These are phyloP conservation scores for Myripristis jacobus DNA, from an alignment of 2,797 vertebrate species.

Conservation along the genomic window DNA sequence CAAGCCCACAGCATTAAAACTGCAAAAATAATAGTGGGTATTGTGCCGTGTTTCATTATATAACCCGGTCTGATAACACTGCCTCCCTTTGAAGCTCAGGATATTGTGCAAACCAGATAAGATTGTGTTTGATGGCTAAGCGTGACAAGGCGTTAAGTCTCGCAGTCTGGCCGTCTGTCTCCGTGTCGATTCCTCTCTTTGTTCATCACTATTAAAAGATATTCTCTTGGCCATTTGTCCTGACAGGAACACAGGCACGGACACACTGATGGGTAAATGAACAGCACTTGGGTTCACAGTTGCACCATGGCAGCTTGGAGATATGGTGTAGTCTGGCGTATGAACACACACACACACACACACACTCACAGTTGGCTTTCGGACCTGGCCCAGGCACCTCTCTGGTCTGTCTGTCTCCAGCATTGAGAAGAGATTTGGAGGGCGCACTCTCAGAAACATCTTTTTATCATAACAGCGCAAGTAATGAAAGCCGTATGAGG, in stretches of 20 bases:
- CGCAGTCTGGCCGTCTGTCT: constrained; percentile 48
- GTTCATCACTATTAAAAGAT: constrained; percentile 65
- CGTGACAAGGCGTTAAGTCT: constrained; percentile 63
- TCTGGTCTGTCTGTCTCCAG: constrained; percentile 50
- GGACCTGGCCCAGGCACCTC: constrained; percentile 53
- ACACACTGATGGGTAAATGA: constrained; percentile 65
- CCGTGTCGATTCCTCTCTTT: constrained; percentile 54
- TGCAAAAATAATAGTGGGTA: neutral
- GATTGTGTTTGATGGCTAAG: constrained; percentile 73
- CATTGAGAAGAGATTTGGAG: constrained; percentile 51
- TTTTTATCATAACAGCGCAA: constrained; percentile 71
- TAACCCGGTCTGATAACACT: constrained; percentile 67
- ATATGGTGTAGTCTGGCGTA: constrained; percentile 35
- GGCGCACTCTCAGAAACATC: constrained; percentile 68
- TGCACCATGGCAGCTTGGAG: constrained; percentile 24
- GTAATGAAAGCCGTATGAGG: constrained; percentile 76
- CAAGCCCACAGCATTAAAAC: neutral
- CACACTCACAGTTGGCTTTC: constrained; percentile 43
- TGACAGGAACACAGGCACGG: constrained; percentile 17
- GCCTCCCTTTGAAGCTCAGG: constrained; percentile 66
- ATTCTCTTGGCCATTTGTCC: constrained; percentile 63
- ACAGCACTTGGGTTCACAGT: constrained; percentile 35
- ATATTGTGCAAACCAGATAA: constrained; percentile 74
- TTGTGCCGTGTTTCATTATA: constrained; percentile 58
- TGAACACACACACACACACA: neutral